Conservation (phyloP, 2,113 vertebrate genomes). For the Hippoglossus stenolepis region DNA sequence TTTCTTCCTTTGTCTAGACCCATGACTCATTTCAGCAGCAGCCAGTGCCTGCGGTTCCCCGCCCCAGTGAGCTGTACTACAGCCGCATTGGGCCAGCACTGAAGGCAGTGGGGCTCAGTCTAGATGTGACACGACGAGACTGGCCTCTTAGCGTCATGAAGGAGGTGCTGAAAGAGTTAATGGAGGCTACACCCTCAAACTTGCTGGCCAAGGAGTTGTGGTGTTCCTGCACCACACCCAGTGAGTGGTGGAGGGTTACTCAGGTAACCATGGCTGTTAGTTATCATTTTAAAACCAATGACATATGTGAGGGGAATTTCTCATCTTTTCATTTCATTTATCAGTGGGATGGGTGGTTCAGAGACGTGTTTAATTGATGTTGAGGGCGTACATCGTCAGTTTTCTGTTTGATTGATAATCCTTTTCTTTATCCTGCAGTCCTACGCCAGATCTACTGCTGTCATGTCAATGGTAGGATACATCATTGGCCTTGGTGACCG, state of each 20-base stretch:
- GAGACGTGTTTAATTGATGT: no score
- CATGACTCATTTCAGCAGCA: slow-evolving; percentile 95
- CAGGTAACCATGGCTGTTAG: slow-evolving; percentile 83
- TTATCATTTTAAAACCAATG: neutral
- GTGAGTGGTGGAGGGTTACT: slow-evolving; percentile 98
- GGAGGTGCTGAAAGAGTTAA: slow-evolving; percentile 94
- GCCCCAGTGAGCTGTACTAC: slow-evolving; percentile 98
- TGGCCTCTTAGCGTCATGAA: slow-evolving; percentile 98
- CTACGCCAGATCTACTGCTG: slow-evolving; percentile 96
- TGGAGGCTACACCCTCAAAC: slow-evolving; percentile 96
- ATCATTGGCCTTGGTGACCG: slow-evolving; percentile 98
- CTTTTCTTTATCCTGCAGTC: slow-evolving; percentile 80
- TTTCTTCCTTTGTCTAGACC: slow-evolving; percentile 71
- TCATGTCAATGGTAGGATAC: slow-evolving; percentile 99
- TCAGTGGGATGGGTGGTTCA: no score
- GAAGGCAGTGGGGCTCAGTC: slow-evolving; percentile 92
- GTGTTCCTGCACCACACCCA: slow-evolving; percentile 96
- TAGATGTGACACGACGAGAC: slow-evolving; percentile 94
- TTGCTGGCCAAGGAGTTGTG: slow-evolving; percentile 97
- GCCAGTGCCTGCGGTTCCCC: slow-evolving; percentile 92
- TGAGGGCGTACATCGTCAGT: neutral
- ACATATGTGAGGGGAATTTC: no score
- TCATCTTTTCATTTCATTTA: no score
- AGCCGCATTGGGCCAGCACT: slow-evolving; percentile 96
- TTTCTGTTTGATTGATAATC: neutral